Evolutionary conservation across 2,888 invertebrate species (phyloP).

Genomic region (Ophioninae sp.): DNA sequence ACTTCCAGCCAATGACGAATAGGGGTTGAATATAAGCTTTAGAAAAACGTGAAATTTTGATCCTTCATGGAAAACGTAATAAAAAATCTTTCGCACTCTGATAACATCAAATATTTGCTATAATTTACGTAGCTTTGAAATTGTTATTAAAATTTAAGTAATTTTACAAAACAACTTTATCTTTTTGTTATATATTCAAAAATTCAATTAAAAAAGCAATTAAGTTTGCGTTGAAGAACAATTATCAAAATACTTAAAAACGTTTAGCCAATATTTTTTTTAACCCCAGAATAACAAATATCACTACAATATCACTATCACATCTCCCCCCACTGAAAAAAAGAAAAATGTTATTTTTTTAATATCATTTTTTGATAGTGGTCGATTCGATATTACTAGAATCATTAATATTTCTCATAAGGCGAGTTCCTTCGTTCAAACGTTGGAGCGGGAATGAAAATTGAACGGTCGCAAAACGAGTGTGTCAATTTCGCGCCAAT

Average conservation of each 20-base stretch:
- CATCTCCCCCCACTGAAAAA: background rate
- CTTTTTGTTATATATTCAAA: too few relatives aligned
- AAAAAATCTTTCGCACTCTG: too few relatives aligned
- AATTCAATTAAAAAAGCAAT: too few relatives aligned
- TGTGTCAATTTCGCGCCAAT: constrained; percentile 64
- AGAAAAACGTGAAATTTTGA: background rate
- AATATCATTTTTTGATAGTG: background rate
- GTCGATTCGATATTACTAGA: background rate
- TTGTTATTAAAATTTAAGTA: too few relatives aligned
- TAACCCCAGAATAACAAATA: too few relatives aligned
- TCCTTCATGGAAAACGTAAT: background rate
- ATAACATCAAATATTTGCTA: too few relatives aligned
- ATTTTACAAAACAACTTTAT: too few relatives aligned
- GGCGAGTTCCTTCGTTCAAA: background rate
- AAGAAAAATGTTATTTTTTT: background rate
- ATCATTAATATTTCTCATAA: background rate
- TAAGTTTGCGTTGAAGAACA: too few relatives aligned
- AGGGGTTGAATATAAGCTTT: background rate
- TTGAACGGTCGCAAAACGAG: constrained; percentile 45
- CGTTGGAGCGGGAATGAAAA: background rate
- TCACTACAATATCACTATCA: too few relatives aligned
- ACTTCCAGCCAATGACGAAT: background rate
- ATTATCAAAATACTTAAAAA: too few relatives aligned
- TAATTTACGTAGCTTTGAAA: too few relatives aligned
- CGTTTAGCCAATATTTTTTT: too few relatives aligned